Evolutionary conservation across 2,113 vertebrate species (phyloP), one percentile per base, ranked within the genome.

Genomic region (Blennius ocellaris): DNA sequence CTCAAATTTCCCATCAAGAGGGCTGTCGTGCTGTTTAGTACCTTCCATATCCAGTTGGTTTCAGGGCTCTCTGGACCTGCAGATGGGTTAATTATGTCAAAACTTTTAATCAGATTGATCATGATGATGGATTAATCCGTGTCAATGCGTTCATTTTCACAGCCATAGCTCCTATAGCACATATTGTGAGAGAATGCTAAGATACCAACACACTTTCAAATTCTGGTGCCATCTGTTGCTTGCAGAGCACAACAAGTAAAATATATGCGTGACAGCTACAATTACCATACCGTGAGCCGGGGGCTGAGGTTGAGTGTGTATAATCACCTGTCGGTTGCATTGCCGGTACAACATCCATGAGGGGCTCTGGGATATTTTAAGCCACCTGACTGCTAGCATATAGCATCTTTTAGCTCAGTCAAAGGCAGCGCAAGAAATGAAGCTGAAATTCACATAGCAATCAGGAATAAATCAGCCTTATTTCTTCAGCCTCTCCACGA

Each of bases 391-490:
- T 15, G 12, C 15, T 15, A 52, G 11, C n/a, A 49, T 56, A 9
- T 8, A 10, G 40, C 7, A 58, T 81, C 6, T 54, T 73, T 80
- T 73, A 6, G 21, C 64, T 38, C n/a, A 66, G 48, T 41, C 41
- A 56, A 60, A 53, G 16, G 36, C 43, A 43, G 60, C 14, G 30
- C 36, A 73, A 55, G 50, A 80, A 62, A 59, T 59, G 14, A 63
- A 30, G 30, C 17, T 51, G 39, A 57, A 69, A 60, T n/a, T 80
- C 81, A 69, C 73, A 43, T 16, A 4, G 77, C 82, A 90, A 91
- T 93, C 87, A 92, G 58, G 62, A 77, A 63, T 44, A 80, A 88
- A 88, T 90, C 84, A 90, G 52, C 44, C 51, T 43, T 59, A 64
- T 86, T 86, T 88, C 70, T 87, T 87, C 64, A 41, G 6, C 45